Evolutionary conservation across 2,888 invertebrate species (phyloP).

Genomic region (Neria commutata): DNA sequence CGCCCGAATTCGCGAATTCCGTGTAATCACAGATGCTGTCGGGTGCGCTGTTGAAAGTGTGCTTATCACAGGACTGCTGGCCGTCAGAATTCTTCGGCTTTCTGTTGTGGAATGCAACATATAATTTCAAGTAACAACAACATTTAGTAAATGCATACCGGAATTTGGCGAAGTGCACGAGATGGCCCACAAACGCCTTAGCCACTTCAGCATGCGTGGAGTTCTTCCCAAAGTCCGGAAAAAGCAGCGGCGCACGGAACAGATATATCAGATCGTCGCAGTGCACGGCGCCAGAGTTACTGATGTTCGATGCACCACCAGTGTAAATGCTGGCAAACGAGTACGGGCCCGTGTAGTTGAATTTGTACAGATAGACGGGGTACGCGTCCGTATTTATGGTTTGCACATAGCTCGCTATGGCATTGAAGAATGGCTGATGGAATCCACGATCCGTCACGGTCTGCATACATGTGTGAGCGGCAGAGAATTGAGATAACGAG

Average conservation of each 20-base stretch:
- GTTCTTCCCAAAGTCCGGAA: conserved; percentile 52
- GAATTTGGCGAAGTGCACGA: conserved; percentile 63
- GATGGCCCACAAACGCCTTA: conserved; percentile 58
- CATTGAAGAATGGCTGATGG: conserved; percentile 61
- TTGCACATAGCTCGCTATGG: conserved; percentile 42
- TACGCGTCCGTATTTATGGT: conserved; percentile 38
- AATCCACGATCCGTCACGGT: conserved; percentile 64
- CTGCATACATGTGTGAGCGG: too few relatives aligned
- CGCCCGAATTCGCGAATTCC: conserved; percentile 42
- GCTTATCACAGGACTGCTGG: conserved; percentile 30
- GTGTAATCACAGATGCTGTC: conserved; percentile 54
- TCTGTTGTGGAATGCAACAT: conserved; percentile 29
- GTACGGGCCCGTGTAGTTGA: conserved; percentile 62
- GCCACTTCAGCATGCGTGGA: conserved; percentile 58
- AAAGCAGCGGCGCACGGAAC: conserved; percentile 62
- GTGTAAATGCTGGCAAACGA: conserved; percentile 62
- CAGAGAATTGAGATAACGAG: not conserved
- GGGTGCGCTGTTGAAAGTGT: conserved; percentile 13
- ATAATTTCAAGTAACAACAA: not conserved
- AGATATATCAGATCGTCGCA: conserved; percentile 66
- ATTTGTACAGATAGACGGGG: conserved; percentile 64
- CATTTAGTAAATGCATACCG: conserved; percentile 54
- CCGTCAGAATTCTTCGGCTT: conserved; percentile 36
- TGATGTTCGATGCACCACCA: conserved; percentile 33
- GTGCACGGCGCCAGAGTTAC: conserved; percentile 62